Evolutionary conservation across 2,888 invertebrate genomes (phyloP).

Genomic region (Plutella xylostella): DNA sequence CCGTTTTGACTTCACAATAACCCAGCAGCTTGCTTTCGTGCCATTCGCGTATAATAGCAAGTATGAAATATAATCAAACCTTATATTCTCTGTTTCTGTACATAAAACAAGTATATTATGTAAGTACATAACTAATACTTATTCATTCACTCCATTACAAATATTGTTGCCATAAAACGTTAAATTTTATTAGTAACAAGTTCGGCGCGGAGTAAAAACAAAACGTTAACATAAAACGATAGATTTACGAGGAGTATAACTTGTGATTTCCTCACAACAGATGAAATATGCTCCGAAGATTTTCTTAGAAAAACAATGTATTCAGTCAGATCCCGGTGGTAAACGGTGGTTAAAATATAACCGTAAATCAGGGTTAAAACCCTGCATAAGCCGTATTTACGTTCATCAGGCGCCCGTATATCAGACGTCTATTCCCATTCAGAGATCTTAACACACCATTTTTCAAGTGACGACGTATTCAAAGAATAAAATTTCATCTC

Average conservation of each 20-base stretch:
- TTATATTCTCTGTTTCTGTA: too few relatives aligned
- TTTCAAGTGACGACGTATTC: conserved; percentile 33
- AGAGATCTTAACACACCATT: conserved; percentile 32
- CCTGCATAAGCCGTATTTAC: conserved; percentile 38
- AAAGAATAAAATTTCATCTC: too few relatives aligned
- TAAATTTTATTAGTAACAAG: conserved; percentile 2
- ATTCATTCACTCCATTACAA: too few relatives aligned
- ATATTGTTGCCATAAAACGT: neutral
- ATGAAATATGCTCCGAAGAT: conserved; percentile 6
- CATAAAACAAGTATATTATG: too few relatives aligned
- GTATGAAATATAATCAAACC: too few relatives aligned
- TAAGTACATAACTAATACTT: too few relatives aligned
- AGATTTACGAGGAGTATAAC: conserved; percentile 4
- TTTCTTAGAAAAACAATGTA: conserved; percentile 40
- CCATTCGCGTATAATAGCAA: too few relatives aligned
- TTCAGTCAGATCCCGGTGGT: conserved; percentile 36
- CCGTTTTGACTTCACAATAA: too few relatives aligned
- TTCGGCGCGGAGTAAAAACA: neutral
- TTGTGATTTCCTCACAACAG: neutral
- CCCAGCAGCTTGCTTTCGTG: too few relatives aligned
- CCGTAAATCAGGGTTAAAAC: conserved; percentile 37
- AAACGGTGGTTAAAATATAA: conserved; percentile 13
- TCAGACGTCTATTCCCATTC: conserved; percentile 46
- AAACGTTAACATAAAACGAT: conserved; percentile 1
- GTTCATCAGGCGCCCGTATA: conserved; percentile 33